Evolutionary conservation across 2,888 invertebrate genomes (phyloP).

Genomic region (Leptinotarsa peninsularis): DNA sequence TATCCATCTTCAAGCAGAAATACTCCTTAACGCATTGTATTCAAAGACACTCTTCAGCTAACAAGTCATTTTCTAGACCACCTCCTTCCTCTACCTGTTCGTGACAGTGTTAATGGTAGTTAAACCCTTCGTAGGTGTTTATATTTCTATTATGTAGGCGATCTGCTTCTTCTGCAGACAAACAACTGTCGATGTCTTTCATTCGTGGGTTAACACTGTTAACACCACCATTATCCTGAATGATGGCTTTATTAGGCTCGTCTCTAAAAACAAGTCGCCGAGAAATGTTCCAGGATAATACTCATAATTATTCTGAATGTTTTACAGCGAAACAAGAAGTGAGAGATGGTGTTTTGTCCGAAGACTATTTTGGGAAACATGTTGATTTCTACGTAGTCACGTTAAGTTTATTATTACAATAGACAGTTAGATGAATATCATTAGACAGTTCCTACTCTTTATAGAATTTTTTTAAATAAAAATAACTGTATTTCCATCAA

Average conservation of each 20-base stretch:
- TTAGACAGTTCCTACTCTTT: too few relatives aligned
- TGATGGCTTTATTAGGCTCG: constrained; percentile 46
- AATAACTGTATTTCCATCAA: too few relatives aligned
- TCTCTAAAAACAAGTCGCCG: constrained; percentile 20
- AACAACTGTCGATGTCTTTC: constrained; percentile 46
- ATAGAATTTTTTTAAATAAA: too few relatives aligned
- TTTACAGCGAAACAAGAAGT: not conserved
- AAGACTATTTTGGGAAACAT: not conserved
- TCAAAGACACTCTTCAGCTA: not conserved
- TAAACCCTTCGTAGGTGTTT: constrained; percentile 50
- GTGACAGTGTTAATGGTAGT: constrained; percentile 44
- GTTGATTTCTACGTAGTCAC: too few relatives aligned
- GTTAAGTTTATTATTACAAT: too few relatives aligned
- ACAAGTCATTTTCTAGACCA: constrained; percentile 26
- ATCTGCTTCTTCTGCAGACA: constrained; percentile 42
- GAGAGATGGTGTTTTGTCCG: not conserved
- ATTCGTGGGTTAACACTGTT: constrained; percentile 42
- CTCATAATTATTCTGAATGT: constrained; percentile 8
- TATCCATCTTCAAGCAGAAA: not conserved
- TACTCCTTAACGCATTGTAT: not conserved
- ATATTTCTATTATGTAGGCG: constrained; percentile 51
- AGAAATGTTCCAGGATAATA: constrained; percentile 2
- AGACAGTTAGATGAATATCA: too few relatives aligned
- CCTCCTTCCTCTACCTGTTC: constrained; percentile 43
- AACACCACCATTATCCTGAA: constrained; percentile 48